Evolutionary conservation across 53 echinoderm and acorn worm genomes (phyloP), one percentile per base, ranked within the genome.

Genomic region (Antedon mediterranea): DNA sequence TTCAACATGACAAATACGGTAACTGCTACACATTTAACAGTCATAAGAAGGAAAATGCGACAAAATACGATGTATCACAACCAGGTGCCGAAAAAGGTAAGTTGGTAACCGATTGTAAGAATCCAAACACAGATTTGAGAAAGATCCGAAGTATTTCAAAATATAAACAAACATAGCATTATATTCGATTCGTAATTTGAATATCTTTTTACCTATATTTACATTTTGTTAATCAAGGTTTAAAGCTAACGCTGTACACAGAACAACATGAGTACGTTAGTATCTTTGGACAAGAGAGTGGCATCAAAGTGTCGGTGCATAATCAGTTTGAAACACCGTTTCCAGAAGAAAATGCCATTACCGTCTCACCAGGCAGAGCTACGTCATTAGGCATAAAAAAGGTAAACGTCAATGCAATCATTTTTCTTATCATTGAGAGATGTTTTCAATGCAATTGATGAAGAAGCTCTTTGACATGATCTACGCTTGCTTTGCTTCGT

Each of bases 261-360:
- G 32, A 76, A 28, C 76, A 76, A 23, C 28, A 33, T n/a, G 76
- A 76, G 33, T 76, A 76, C 34, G 28, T 76, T 34, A 76, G 76
- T 23, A 76, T 76, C 18, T 76, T 76, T 34, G 76, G 76, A 11
- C 76, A 76, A 29, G 32, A 32, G 4, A 33, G 33, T 28, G 76
- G 76, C 4, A 34, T 76, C 3, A 31, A 34, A 28, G 76, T 76
- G 20, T 33, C 76, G 32, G 13, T 76, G 0, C 76, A 76, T 33
- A 28, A 31, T 6, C 76, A 76, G 4, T 7, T 7, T 11, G 34
- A 76, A 28, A 28, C 32, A 76, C 76, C 76, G 13, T 76, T 76
- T 33, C 76, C 76, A 7, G 76, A 76, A 34, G 76, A 76, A 0
- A 34, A 33, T 9, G 76, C 33, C 18, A 33, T 76, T 32, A 76